Conservation (phyloP, 2,888 invertebrate species). For the Sialis fuliginosa region DNA sequence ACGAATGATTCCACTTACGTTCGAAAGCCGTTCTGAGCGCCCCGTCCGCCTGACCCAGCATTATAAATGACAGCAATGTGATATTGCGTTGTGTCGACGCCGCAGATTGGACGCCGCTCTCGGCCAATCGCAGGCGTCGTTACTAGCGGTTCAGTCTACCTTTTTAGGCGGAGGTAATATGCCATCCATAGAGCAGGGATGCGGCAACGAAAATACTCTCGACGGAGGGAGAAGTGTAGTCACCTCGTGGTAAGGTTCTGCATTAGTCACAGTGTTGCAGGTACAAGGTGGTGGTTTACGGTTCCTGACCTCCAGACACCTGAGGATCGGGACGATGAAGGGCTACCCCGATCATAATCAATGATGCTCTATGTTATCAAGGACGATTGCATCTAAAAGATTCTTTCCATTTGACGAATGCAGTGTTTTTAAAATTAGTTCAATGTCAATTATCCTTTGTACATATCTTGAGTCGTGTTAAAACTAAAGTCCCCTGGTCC, state of each 20-base stretch:
- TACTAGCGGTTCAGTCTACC: constrained; percentile 36
- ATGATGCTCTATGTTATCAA: too few species aligned
- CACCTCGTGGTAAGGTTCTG: constrained; percentile 1
- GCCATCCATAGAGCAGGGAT: constrained; percentile 16
- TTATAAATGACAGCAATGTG: constrained; percentile 70
- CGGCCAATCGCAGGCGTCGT: constrained; percentile 29
- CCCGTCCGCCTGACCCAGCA: constrained; percentile 46
- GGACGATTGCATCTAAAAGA: too few species aligned
- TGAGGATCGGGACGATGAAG: too few species aligned
- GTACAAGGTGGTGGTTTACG: background rate
- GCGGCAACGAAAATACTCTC: constrained; percentile 18
- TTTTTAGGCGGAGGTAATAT: constrained; percentile 39
- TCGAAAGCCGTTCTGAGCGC: constrained; percentile 94
- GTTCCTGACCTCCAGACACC: background rate
- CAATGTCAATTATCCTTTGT: too few species aligned
- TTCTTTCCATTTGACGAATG: too few species aligned
- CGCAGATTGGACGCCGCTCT: constrained; percentile 24
- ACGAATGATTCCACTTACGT: constrained; percentile 52
- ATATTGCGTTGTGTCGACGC: constrained; percentile 38
- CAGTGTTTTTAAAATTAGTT: too few species aligned
- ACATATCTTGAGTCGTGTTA: too few species aligned
- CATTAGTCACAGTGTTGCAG: constrained; percentile 1
- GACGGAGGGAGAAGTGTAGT: constrained; percentile 3
- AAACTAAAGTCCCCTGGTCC: too few species aligned
- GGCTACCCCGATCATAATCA: too few species aligned